Evolutionary conservation across 2,797 vertebrate genomes (phyloP), one percentile per base, ranked within the genome.

Genomic region (Macropus fuliginosus): DNA sequence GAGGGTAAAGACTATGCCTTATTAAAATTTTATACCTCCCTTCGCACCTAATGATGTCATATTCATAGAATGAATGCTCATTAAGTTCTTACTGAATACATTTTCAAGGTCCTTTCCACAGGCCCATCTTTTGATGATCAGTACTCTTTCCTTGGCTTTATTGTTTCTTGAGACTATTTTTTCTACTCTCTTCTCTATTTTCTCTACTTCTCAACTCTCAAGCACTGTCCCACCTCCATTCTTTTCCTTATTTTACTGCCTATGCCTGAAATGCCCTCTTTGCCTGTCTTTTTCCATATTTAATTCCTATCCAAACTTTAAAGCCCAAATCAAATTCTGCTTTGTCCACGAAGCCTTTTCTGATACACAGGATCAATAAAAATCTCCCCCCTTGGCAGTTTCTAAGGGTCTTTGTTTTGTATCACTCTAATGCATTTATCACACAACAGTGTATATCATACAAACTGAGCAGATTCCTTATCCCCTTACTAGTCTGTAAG

Each of bases 401-500:
- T 24, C 74, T 87, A 87, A 87, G 9, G 40, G 3, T 50, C 4
- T 87, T 87, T 87, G 3, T 46, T 87, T 46, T 28, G 21, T 87
- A 27, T 50, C 40, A 87, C 21, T 87, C 40, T 50, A 28, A 87
- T 87, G 21, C 24, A 50, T 24, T 81, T 81, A 87, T 11, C 24
- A 27, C 9, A 46, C 9, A 87, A 27, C 40, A 87, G 8, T 50
- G 28, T 87, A 50, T 87, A 50, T 28, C 24, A 1, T 87, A 27
- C 21, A 87, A 87, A 87, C 40, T 87, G 40, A 81, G 3, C 62
- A 62, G 28, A 0, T 55, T n/a, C 55, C 50, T 81, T 92, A 0
- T 31, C 28, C 12, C 54, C 56, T 56, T 34, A 93, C 57, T 87
- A 34, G 27, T 93, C 91, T 94, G 74, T 55, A 91, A 96, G 95